Conservation (phyloP, 2,797 vertebrate genomes). For the Heliangelus exortis region DNA sequence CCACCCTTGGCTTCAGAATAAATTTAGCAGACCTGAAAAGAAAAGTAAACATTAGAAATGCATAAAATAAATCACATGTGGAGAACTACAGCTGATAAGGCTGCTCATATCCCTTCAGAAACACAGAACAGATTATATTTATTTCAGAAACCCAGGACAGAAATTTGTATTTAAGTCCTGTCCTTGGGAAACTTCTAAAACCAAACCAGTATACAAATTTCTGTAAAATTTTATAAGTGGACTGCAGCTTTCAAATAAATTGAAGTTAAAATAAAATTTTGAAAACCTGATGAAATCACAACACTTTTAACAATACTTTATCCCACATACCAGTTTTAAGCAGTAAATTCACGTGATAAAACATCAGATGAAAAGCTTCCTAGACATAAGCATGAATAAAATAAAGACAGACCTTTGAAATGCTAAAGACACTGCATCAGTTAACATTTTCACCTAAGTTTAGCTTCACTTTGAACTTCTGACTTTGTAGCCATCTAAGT, state of each 20-base stretch:
- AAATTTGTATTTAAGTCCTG: neutral
- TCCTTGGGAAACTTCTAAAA: neutral
- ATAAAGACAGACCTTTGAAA: slow-evolving; percentile 24
- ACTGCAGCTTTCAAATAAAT: neutral
- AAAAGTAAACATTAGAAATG: slow-evolving; percentile 14
- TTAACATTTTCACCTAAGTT: neutral
- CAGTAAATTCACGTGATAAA: neutral
- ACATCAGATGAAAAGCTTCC: slow-evolving; percentile 7
- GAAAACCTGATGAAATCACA: neutral
- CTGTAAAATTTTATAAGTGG: neutral
- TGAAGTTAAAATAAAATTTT: neutral
- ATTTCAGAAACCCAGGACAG: neutral
- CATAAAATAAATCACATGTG: neutral
- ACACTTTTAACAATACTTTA: neutral
- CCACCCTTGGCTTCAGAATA: slow-evolving; percentile 1
- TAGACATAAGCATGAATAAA: neutral
- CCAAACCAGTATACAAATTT: neutral
- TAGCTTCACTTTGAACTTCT: slow-evolving; percentile 7
- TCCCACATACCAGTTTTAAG: neutral
- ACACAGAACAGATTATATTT: neutral
- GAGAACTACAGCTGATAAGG: neutral
- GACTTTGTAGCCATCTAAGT: slow-evolving; percentile 10
- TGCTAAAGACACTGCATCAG: neutral
- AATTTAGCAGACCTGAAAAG: slow-evolving; percentile 78
- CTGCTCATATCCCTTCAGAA: neutral